A percentile compares a stretch with the other conserved stretches of the same genome.
Conservation (phyloP, 2,797 vertebrate species). For the Lacerta viridis region DNA sequence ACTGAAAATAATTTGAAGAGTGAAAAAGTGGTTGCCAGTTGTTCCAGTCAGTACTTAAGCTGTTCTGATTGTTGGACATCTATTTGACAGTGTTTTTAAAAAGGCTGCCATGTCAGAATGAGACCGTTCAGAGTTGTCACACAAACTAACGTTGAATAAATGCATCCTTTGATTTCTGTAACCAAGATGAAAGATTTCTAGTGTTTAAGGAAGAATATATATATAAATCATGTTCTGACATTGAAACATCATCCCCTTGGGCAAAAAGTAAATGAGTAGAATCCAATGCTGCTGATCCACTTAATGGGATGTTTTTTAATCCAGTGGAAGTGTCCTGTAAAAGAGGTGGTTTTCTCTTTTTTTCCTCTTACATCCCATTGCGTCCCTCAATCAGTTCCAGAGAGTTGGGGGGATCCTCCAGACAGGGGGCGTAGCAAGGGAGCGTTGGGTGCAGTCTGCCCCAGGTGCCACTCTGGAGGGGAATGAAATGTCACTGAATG, state of each 20-base stretch:
- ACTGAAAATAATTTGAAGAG: background rate
- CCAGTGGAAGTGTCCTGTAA: too few species aligned
- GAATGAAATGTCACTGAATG: too few species aligned
- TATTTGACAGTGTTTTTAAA: background rate
- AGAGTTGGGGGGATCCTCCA: too few species aligned
- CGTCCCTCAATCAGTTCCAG: too few species aligned
- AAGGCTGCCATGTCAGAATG: background rate
- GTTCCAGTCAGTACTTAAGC: background rate
- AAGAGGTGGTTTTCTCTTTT: too few species aligned
- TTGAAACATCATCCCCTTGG: constrained; percentile 53
- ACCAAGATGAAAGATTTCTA: constrained; percentile 15
- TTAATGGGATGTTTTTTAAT: too few species aligned
- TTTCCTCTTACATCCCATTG: too few species aligned
- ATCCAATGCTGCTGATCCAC: too few species aligned
- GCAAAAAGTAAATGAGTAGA: constrained; percentile 33
- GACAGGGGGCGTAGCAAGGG: too few species aligned
- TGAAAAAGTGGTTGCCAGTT: background rate
- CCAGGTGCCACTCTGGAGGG: too few species aligned
- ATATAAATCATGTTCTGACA: background rate
- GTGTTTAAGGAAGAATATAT: background rate
- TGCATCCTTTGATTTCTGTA: constrained; percentile 13
- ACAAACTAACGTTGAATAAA: background rate
- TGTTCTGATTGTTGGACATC: background rate
- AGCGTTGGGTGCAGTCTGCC: too few species aligned
- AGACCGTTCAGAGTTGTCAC: constrained; percentile 31